Evolutionary conservation across 2,888 invertebrate species (phyloP).

Genomic region (Nineta flava): DNA sequence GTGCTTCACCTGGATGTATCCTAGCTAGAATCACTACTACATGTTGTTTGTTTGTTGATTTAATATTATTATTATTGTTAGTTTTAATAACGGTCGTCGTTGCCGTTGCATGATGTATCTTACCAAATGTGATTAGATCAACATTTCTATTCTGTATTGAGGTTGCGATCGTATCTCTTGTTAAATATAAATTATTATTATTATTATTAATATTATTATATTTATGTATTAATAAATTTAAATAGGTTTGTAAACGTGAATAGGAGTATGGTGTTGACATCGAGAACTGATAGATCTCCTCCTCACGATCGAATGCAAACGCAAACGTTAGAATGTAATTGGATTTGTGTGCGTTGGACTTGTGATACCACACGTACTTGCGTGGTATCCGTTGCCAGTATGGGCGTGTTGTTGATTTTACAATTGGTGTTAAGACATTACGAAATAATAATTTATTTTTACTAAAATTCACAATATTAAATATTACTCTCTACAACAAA

Average conservation of each 20-base stretch:
- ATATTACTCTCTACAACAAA: constrained; percentile 64
- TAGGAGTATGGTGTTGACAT: constrained; percentile 94
- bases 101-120: too few species aligned
- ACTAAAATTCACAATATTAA: constrained; percentile 93
- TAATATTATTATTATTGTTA: constrained; percentile 23
- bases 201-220: background rate
- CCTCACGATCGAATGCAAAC: constrained; percentile 88
- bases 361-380: constrained; percentile 81
- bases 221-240: constrained; percentile 32
- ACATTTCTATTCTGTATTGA: constrained; percentile 71
- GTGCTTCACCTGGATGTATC: constrained; percentile 87
- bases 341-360: constrained; percentile 71
- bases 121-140: constrained; percentile 72
- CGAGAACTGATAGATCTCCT: constrained; percentile 89
- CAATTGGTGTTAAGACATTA: constrained; percentile 83
- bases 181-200: background rate
- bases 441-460: constrained; percentile 81
- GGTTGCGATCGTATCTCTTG: background rate
- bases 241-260: constrained; percentile 69
- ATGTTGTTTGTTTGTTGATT: constrained; percentile 39
- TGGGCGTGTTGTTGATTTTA: constrained; percentile 76
- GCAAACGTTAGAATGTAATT: constrained; percentile 88
- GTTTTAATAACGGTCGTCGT: too few species aligned
- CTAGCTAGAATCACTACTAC: constrained; percentile 78
- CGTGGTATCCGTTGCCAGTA: constrained; percentile 77